Evolutionary conservation across 2,113 vertebrate species (phyloP).

Genomic region (Notiomystis cincta): DNA sequence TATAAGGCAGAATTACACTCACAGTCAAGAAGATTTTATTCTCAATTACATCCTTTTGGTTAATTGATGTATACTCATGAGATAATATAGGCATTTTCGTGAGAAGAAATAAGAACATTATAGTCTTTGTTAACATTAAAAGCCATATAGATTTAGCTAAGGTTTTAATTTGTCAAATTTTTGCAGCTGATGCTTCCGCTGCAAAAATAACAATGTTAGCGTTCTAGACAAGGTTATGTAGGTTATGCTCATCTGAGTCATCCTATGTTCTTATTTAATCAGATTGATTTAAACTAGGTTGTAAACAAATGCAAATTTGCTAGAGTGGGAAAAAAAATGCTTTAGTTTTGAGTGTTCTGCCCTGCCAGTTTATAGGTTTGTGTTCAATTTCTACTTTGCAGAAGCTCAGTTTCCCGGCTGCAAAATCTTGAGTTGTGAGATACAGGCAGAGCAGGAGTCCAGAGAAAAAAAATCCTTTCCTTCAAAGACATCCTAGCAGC

Average conservation of each 20-base stretch:
- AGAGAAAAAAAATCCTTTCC: background rate
- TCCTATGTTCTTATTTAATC: background rate
- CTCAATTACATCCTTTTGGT: background rate
- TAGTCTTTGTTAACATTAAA: background rate
- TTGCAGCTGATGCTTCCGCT: background rate
- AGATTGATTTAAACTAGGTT: background rate
- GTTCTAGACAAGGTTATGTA: background rate
- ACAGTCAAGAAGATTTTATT: background rate
- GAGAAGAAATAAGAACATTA: background rate
- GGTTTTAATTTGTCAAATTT: background rate
- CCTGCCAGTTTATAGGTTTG: background rate
- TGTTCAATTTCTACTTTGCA: background rate
- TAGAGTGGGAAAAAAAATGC: background rate
- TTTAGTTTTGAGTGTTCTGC: background rate
- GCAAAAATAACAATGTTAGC: background rate
- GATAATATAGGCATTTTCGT: background rate
- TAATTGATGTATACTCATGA: background rate
- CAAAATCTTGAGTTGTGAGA: background rate
- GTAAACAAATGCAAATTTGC: background rate
- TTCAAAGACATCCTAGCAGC: background rate
- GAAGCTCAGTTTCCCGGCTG: background rate
- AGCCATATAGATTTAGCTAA: background rate
- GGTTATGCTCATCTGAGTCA: background rate
- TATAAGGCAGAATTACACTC: background rate
- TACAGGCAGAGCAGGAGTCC: background rate